Base-by-base conservation (phyloP, 92 coral and sea anemone species). In the Scolanthus callimorphus region DNA sequence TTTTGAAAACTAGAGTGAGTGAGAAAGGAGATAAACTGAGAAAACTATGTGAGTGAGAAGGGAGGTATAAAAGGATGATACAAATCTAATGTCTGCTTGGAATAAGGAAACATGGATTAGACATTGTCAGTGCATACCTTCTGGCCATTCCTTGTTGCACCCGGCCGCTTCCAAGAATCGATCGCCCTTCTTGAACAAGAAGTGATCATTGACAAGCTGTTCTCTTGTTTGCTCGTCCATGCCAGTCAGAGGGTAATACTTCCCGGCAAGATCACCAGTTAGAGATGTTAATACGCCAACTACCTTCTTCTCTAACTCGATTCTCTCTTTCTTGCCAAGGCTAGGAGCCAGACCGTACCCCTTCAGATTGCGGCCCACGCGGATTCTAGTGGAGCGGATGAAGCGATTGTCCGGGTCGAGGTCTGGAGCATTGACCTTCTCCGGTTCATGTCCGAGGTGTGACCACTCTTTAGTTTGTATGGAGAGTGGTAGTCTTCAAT, bases 131-230 rank as follows among this genome's bases (percentile, higher is more conserved):
- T 34, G 41, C 41, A 6, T 34, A 34, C 41, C 95, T 29, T 77
- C 84, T 1, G 95, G 95, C 95, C 95, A 89, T 52, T 91, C 97
- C 51, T 82, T 72, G 69, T 84, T 83, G 24, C 78, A 65, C 9
- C 97, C 97, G 30, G 91, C 90, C 12, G 88, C 77, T 29, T 87
- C 95, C 69, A 90, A 60, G 66, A 90, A 86, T 62, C 95, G 86
- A 27, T 86, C 95, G 2, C 95, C 95, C 37, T 86, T 84, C 77
- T 86, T 90, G 76, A 90, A 90, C 59, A 90, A 73, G 79, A 90
- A 90, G 56, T 90, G 97, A 19, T 90, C 95, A 47, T 83, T 72
- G 0, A 90, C 83, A 39, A 90, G 78, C 22, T 84, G 82, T 2
- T 82, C 82, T 31, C 82, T 71, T 1, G 90, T 82, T 31, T 66